Conservation (phyloP, 2,797 vertebrate species). For the Sitta carolinensis region DNA sequence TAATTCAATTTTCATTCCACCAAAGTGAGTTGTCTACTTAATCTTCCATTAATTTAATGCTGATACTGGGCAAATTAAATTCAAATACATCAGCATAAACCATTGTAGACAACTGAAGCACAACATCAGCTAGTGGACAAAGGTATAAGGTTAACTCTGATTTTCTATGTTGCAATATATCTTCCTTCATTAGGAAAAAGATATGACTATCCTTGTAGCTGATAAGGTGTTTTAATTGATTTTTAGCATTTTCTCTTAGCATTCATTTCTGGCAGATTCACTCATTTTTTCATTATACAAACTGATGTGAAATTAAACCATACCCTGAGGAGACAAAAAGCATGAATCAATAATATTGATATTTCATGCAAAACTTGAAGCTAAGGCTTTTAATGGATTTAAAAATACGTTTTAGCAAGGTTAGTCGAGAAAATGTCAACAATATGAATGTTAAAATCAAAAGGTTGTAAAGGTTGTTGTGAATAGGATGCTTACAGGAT, state of each 20-base stretch:
- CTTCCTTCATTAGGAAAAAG: neutral
- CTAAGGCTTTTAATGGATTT: slow-evolving; percentile 27
- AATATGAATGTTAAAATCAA: neutral
- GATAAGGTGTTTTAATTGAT: slow-evolving; percentile 9
- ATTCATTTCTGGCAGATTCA: slow-evolving; percentile 22
- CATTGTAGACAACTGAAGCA: neutral
- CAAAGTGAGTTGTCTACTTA: neutral
- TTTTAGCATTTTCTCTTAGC: neutral
- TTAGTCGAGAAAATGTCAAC: neutral
- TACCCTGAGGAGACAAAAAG: neutral
- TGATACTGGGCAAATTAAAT: neutral
- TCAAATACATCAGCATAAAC: neutral
- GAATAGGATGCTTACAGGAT: neutral
- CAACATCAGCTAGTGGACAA: neutral
- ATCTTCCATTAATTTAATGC: neutral
- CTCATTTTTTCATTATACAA: slow-evolving; percentile 17
- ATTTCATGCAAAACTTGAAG: slow-evolving; percentile 29
- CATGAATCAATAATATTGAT: slow-evolving; percentile 56
- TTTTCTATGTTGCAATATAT: neutral
- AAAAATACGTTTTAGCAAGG: neutral
- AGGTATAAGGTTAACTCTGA: neutral
- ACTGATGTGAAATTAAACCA: slow-evolving; percentile 50
- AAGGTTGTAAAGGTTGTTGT: neutral
- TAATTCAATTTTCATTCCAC: neutral
- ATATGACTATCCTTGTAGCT: neutral